Conservation (phyloP, 2,113 vertebrate species). For the Myotis lucifugus region DNA sequence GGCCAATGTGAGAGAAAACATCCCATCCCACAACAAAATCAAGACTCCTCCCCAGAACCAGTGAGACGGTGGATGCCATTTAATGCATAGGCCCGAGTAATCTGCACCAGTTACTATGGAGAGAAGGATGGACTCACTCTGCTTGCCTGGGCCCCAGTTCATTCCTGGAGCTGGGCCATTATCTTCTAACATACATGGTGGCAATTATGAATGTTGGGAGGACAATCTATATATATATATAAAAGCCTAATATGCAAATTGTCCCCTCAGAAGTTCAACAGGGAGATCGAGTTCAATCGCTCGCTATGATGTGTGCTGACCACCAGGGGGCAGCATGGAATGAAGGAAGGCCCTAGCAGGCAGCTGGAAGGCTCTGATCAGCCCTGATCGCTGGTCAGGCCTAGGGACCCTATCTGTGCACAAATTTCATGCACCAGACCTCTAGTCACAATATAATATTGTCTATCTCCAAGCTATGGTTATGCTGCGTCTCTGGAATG, state of each 20-base stretch:
- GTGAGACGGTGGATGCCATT: neutral
- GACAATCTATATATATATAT: neutral
- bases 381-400: too few species aligned
- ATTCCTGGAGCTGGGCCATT: neutral
- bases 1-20: neutral
- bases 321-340: too few species aligned
- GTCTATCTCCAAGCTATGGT: neutral
- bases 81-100: neutral
- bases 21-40: neutral
- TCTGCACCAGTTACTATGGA: neutral
- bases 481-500: constrained; percentile 1
- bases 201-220: neutral
- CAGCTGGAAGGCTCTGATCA: too few species aligned
- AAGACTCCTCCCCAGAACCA: neutral
- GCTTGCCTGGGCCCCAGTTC: neutral
- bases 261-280: too few species aligned
- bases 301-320: too few species aligned
- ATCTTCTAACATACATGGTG: neutral
- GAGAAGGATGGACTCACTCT: neutral
- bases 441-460: neutral
- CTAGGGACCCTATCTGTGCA: too few species aligned
- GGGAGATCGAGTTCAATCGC: too few species aligned
- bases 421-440: too few species aligned
- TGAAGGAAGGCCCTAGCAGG: too few species aligned
- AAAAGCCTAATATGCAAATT: too few species aligned